These are phyloP conservation scores for Brevipalpus yothersi DNA, from an alignment of 1,140 invertebrate genomes.

Conservation along the genomic window DNA sequence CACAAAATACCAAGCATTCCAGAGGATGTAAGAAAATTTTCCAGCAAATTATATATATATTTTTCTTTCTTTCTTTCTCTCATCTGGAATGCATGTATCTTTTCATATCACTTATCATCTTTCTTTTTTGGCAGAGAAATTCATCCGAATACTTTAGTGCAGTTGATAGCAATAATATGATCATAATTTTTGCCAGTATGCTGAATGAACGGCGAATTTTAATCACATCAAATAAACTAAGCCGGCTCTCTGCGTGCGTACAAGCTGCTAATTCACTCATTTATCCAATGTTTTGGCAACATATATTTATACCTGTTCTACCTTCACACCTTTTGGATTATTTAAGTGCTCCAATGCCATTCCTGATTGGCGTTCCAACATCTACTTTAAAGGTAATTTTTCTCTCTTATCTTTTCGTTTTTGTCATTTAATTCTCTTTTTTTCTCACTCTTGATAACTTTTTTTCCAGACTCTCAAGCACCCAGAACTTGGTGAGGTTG, in stretches of 20 bases:
- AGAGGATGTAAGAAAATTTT: slow-evolving; percentile 51
- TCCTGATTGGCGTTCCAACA: slow-evolving; percentile 69
- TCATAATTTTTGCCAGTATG: slow-evolving; percentile 75
- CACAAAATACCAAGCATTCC: slow-evolving; percentile 69
- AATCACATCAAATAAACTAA: slow-evolving; percentile 59
- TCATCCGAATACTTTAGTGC: slow-evolving; percentile 87
- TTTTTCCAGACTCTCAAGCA: slow-evolving; percentile 32
- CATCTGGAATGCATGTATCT: background rate
- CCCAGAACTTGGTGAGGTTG: slow-evolving; percentile 63
- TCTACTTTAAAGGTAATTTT: slow-evolving; percentile 44
- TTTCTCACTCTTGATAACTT: slow-evolving; percentile 2
- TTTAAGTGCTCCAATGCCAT: slow-evolving; percentile 73
- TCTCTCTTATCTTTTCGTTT: background rate
- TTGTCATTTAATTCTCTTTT: background rate
- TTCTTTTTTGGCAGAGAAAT: slow-evolving; percentile 46
- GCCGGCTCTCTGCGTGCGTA: slow-evolving; percentile 65
- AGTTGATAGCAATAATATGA: slow-evolving; percentile 71
- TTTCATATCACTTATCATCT: slow-evolving; percentile 6
- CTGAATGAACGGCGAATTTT: slow-evolving; percentile 73
- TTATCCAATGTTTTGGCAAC: slow-evolving; percentile 94
- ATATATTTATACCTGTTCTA: slow-evolving; percentile 83
- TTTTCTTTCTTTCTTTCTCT: background rate
- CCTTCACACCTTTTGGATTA: slow-evolving; percentile 68
- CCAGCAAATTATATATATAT: slow-evolving; percentile 2
- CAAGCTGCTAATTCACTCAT: slow-evolving; percentile 76